These are phyloP conservation scores for Caenorhabditis virilis DNA, from an alignment of 2,888 invertebrate genomes.

Conservation along the genomic window DNA sequence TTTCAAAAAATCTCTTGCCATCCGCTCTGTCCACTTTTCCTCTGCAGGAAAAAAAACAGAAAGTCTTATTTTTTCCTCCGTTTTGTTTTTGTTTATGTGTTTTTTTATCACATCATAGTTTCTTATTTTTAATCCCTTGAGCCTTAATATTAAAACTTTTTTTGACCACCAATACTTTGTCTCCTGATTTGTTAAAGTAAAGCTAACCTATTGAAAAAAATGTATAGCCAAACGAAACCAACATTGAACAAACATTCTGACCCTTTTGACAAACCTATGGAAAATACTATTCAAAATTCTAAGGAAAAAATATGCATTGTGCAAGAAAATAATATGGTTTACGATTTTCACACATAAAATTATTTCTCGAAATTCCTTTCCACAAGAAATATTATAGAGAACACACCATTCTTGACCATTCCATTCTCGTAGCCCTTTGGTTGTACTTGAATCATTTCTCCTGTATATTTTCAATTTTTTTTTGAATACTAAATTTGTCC, in stretches of 20 bases:
- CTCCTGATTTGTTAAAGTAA: too few species aligned
- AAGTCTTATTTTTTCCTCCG: too few species aligned
- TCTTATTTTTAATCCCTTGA: neutral
- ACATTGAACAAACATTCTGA: neutral
- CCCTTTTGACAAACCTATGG: neutral
- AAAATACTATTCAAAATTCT: neutral
- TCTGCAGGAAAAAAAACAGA: too few species aligned
- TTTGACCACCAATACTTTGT: neutral
- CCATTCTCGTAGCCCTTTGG: neutral
- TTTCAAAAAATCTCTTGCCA: too few species aligned
- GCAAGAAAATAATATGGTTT: slow-evolving; percentile 1
- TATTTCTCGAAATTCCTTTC: neutral
- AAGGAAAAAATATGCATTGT: too few species aligned
- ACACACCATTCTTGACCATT: neutral
- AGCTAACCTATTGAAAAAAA: too few species aligned
- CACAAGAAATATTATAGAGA: neutral
- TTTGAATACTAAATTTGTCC: slow-evolving; percentile 20
- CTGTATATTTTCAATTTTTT: neutral
- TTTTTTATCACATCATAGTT: too few species aligned
- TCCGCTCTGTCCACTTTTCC: too few species aligned
- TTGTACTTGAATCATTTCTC: too few species aligned
- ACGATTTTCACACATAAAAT: slow-evolving; percentile 4
- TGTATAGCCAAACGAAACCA: neutral
- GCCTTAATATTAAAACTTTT: neutral
- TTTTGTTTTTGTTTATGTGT: too few species aligned